Base-by-base conservation (phyloP, 2,888 invertebrate species). In the Geotrupes spiniger region DNA sequence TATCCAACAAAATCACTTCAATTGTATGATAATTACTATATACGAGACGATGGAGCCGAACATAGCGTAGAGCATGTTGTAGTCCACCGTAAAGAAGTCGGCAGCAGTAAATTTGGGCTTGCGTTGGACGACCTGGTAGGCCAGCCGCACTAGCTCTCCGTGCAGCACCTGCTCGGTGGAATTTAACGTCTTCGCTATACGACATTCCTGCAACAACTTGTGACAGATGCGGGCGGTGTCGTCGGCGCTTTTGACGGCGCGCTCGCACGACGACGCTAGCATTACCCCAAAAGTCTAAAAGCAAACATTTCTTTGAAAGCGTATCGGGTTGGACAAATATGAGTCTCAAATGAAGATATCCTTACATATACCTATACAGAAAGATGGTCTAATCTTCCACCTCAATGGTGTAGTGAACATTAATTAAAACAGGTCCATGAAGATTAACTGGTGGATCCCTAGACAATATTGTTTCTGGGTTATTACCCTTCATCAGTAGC, bases 41-140 rank as follows among this genome's bases (percentile, higher is more conserved):
- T 56, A 56, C 6, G 56, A 49, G n/a, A 51, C 41, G 10, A 52
- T 50, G 33, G 53, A 41, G 10, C 47, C 47, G 10, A 51, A 36
- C 38, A 55, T 46, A 6, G 45, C 52, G 2, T 49, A 49, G 15
- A 53, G 15, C 49, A 52, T 49, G 5, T 49, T 42, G 26, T 46
- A 56, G 45, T 56, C 50, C 1, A 56, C 42, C 2, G 49, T 45
- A 47, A 56, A 56, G 16, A 54, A 54, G 6, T 44, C 51, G 4
- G 52, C 56, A 6, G 50, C 56, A 11, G 53, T 50, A 41, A 56
- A 48, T n/a, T 29, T 39, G 1, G 49, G 47, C n/a, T 42, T 42
- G 8, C 42, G 26, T 14, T 39, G 42, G 6, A 11, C 17, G 15
- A 41, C 40, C 9, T 46, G 46, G 15, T 46, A 36, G 3, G 46